phyloP scores from a whole-genome alignment of 2,797 vertebrate species.

The Diglossa cyanea region DNA sequence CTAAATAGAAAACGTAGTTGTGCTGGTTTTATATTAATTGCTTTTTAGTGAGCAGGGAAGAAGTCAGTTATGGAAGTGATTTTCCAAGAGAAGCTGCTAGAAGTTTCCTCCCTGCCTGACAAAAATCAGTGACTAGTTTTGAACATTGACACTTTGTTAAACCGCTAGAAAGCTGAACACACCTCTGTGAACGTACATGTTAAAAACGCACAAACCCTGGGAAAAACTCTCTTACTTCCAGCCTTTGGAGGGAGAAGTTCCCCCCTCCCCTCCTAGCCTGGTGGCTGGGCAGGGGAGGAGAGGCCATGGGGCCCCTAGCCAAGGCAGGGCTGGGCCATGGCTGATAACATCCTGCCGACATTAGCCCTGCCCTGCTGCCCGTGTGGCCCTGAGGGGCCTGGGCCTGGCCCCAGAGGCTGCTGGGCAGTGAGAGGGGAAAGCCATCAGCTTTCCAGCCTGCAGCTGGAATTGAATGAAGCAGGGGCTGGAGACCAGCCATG shows the following conservation, averaged over 20 bases:
- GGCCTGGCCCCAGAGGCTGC: background rate
- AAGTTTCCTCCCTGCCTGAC: background rate
- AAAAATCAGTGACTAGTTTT: background rate
- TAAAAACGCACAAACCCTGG: background rate
- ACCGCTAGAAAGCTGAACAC: background rate
- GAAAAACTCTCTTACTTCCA: background rate
- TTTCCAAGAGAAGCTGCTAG: background rate
- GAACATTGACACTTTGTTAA: background rate
- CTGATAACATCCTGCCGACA: background rate
- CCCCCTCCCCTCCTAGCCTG: background rate
- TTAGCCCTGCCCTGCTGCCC: background rate
- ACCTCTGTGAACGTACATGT: background rate
- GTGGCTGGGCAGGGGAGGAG: background rate
- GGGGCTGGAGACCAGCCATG: background rate
- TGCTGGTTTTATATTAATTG: background rate
- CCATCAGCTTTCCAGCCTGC: background rate
- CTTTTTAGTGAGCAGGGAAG: background rate
- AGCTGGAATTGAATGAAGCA: background rate
- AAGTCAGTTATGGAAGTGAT: background rate
- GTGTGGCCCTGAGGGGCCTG: accelerated
- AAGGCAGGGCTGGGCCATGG: background rate
- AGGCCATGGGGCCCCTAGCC: background rate
- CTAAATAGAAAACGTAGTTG: background rate
- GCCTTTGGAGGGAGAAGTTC: background rate
- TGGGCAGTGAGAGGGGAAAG: background rate